Percentiles rank a stretch among this genome's conserved stretches.
phyloP scores from a whole-genome alignment of 2,113 vertebrate genomes.

The Athene cunicularia region DNA sequence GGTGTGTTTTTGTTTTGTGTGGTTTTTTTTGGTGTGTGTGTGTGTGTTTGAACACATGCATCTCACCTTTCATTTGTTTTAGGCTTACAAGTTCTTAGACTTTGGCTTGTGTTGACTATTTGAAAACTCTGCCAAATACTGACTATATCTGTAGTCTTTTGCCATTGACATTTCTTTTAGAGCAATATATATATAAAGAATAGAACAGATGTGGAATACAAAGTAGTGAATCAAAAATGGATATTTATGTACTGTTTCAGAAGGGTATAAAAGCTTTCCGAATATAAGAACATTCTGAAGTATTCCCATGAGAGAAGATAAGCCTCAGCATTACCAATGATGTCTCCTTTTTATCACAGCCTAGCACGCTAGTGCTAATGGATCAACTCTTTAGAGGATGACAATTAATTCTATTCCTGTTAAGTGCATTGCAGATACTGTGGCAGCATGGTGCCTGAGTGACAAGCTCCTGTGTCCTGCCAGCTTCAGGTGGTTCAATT shows the following conservation, averaged over 20 bases:
- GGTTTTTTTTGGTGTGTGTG: no score
- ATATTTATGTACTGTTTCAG: neutral
- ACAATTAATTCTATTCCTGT: constrained; percentile 27
- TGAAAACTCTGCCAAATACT: neutral
- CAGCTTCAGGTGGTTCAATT: neutral
- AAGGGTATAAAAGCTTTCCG: neutral
- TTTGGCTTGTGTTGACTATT: neutral
- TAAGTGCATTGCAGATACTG: neutral
- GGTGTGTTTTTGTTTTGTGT: neutral
- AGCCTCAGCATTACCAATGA: neutral
- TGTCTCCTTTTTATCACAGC: neutral
- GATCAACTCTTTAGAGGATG: neutral
- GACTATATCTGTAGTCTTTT: neutral
- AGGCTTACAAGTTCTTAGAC: neutral
- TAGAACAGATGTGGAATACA: neutral
- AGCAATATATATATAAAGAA: neutral
- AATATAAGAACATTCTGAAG: neutral
- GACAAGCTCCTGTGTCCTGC: neutral
- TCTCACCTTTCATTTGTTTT: constrained; percentile 6
- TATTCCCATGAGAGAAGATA: neutral
- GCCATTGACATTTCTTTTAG: neutral
- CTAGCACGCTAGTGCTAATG: neutral
- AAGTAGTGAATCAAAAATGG: neutral
- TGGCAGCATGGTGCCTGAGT: neutral
- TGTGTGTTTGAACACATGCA: neutral